Evolutionary conservation across 1,140 invertebrate species (phyloP).

Genomic region (Condylostylus longicornis): DNA sequence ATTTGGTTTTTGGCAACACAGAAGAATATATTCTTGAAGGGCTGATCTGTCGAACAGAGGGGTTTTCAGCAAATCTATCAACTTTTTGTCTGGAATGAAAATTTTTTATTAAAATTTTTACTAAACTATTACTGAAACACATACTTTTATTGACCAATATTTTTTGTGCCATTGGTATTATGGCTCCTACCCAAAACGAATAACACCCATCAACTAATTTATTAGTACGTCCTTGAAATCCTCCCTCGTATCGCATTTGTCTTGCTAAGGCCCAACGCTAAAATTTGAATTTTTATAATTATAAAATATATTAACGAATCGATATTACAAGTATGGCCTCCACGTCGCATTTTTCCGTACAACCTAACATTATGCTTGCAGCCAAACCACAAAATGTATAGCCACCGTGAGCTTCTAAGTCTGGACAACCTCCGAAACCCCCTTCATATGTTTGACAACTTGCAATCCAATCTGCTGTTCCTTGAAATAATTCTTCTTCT

Average conservation of each 20-base stretch:
- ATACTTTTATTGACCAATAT: constrained; percentile 37
- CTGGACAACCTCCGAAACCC: constrained; percentile 87
- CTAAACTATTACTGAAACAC: not conserved
- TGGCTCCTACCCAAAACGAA: constrained; percentile 94
- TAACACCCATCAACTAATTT: constrained; percentile 98
- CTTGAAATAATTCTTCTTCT: constrained; percentile 61
- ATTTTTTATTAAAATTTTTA: not conserved
- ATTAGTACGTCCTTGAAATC: constrained; percentile 91
- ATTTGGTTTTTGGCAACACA: constrained; percentile 76
- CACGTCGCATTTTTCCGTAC: constrained; percentile 64
- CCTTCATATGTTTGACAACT: constrained; percentile 97
- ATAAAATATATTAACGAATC: constrained; percentile 2
- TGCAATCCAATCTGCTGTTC: constrained; percentile 79
- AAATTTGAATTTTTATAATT: constrained; percentile 12
- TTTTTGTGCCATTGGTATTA: constrained; percentile 61
- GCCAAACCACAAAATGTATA: constrained; percentile 96
- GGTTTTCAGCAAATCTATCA: constrained; percentile 22
- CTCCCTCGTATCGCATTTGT: constrained; percentile 82
- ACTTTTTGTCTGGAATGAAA: constrained; percentile 9
- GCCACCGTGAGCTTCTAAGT: constrained; percentile 95
- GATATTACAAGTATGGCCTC: constrained; percentile 52
- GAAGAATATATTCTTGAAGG: constrained; percentile 86
- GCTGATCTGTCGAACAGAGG: constrained; percentile 72
- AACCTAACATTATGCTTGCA: constrained; percentile 64
- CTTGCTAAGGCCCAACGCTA: constrained; percentile 73